Percentiles rank a stretch among this genome's conserved stretches.
Conservation (phyloP, 2,797 vertebrate species). For the Thaleichthys pacificus region DNA sequence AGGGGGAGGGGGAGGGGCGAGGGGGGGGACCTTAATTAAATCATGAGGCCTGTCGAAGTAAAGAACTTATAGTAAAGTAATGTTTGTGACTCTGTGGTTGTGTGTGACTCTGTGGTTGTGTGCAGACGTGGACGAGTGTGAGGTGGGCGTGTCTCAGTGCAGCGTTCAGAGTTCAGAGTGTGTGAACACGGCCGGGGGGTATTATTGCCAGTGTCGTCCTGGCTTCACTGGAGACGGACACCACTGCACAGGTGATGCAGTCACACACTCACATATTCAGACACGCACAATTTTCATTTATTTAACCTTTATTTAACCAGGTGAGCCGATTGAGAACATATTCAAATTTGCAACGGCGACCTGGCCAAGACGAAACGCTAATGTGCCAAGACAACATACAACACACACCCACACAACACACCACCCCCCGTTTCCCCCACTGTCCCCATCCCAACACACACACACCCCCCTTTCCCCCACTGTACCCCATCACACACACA, state of each 20-base stretch:
- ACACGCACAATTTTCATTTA: neutral
- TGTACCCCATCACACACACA: no score
- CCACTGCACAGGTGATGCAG: constrained; percentile 50
- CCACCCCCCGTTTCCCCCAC: no score
- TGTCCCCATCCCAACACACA: no score
- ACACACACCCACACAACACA: neutral
- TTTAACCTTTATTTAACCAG: neutral
- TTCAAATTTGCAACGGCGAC: no score
- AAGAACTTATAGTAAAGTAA: no score
- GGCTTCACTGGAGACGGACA: constrained; percentile 76
- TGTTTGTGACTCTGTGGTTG: no score
- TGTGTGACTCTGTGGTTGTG: neutral
- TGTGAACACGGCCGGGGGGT: constrained; percentile 73
- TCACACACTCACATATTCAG: neutral
- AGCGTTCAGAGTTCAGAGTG: constrained; percentile 52
- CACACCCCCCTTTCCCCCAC: no score
- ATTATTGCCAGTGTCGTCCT: constrained; percentile 70
- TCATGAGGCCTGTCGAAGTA: no score
- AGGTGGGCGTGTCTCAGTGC: constrained; percentile 46
- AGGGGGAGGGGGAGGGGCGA: no score
- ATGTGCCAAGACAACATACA: no score
- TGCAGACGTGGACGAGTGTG: constrained; percentile 62
- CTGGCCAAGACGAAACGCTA: neutral
- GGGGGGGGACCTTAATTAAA: no score
- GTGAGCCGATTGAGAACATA: no score